Base-by-base conservation (phyloP, 2,888 invertebrate species). In the Hetaerina titia region DNA sequence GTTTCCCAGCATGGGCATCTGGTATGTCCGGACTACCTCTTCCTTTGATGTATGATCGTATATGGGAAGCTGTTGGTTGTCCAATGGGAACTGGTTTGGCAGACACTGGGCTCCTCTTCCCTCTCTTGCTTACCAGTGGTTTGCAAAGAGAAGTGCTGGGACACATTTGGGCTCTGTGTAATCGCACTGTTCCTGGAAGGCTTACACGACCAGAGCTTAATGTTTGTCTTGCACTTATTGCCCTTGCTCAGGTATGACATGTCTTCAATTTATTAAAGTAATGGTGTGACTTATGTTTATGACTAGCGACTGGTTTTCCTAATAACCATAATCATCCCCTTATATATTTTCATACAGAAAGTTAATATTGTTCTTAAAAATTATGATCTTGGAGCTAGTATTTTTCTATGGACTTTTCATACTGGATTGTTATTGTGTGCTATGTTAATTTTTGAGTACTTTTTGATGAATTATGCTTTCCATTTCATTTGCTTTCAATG, bases 131-230 rank as follows among this genome's bases (percentile, higher is more conserved):
- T 74, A 97, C 97, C n/a, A 97, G 97, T 95, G 97, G 97, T 95
- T 96, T 97, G 94, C 96, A 97, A 0, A 97, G 97, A 0, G 97
- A 97, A 95, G 96, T 97, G 31, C 96, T 97, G 94, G 97, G 97
- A 22, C 97, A 96, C 95, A 97, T 97, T 95, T 97, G 97, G 97
- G 96, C 96, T 81, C 96, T 97, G 87, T 97, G 97, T 0, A 97
- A 97, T 96, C 96, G 96, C 95, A 97, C 97, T 89, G 97, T 97
- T 56, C 96, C 97, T 15, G 97, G 97, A 8, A 96, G 96, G 89
- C 96, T 97, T 63, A 97, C 97, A 0, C 97, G 97, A 95, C 97
- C 97, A 95, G 97, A 97, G 95, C 96, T 97, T 0, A 97, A 97
- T 95, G 96, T 97, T 19, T 96, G 97, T 81, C 96, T 97, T 69